phyloP scores from a whole-genome alignment of 2,888 invertebrate genomes.

The Phorcus lineatus region DNA sequence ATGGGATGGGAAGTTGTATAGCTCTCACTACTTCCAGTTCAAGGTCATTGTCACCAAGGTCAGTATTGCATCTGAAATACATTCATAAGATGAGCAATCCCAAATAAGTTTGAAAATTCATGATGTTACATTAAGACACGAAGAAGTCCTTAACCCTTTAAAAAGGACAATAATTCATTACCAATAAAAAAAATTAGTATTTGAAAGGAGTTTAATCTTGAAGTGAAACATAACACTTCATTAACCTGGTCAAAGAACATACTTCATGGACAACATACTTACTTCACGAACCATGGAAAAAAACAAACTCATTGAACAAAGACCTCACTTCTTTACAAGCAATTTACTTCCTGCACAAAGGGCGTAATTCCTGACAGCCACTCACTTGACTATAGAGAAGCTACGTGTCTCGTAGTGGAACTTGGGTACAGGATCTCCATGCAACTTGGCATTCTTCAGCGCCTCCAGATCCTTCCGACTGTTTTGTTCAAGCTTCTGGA shows the following conservation, averaged over 20 bases:
- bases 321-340: too few species aligned
- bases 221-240: too few species aligned
- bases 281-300: too few species aligned
- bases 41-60: conserved; percentile 91
- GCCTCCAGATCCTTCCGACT: conserved; percentile 93
- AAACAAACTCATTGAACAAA: too few species aligned
- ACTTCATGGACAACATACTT: too few species aligned
- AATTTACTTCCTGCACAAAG: neutral
- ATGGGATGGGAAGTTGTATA: conserved; percentile 82
- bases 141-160: too few species aligned
- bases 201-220: too few species aligned
- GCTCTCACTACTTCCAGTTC: conserved; percentile 91
- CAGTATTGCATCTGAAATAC: conserved; percentile 85
- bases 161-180: too few species aligned
- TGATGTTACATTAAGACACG: neutral
- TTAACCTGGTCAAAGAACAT: neutral
- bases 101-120: conserved; percentile 6
- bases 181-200: too few species aligned
- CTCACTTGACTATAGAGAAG: conserved; percentile 91
- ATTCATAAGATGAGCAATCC: neutral
- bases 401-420: conserved; percentile 92
- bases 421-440: conserved; percentile 81
- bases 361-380: neutral
- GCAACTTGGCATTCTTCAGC: conserved; percentile 83
- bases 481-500: conserved; percentile 88